Conservation (phyloP, 2,113 vertebrate genomes). For the Urocitellus parryii region DNA sequence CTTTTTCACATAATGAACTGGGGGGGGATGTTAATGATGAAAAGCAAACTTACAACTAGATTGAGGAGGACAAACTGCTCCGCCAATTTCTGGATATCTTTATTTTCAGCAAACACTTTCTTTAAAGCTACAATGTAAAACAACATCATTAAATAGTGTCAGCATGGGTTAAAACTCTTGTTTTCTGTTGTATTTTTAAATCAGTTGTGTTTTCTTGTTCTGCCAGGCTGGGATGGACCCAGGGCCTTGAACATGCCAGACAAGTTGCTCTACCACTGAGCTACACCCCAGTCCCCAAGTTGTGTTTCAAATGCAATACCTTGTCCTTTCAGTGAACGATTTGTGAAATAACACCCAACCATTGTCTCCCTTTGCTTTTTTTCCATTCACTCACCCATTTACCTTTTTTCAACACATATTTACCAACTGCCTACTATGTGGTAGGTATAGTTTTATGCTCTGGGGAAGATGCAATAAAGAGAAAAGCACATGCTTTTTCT, state of each 20-base stretch:
- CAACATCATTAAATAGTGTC: not conserved
- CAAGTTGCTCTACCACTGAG: too few species aligned
- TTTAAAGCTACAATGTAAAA: conserved; percentile 90
- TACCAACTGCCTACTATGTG: not conserved
- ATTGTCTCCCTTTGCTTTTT: not conserved
- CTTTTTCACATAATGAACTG: not conserved
- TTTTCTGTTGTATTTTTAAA: not conserved
- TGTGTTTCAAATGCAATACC: not conserved
- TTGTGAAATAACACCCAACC: not conserved
- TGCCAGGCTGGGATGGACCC: too few species aligned
- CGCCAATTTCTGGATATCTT: conserved; percentile 92
- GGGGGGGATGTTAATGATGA: not conserved
- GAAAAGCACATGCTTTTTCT: not conserved
- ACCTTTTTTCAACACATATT: not conserved
- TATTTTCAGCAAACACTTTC: conserved; percentile 92
- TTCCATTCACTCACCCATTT: not conserved
- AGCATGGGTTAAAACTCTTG: not conserved
- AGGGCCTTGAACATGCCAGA: too few species aligned
- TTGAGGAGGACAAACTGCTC: conserved; percentile 96
- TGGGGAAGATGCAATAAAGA: not conserved
- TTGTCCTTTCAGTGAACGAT: not conserved
- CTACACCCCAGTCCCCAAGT: not conserved
- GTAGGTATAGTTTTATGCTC: not conserved
- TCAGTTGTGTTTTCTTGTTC: not conserved
- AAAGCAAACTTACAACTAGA: conserved; percentile 91